Conservation (phyloP, 2,888 invertebrate species). For the Ectemnius lituratus region DNA sequence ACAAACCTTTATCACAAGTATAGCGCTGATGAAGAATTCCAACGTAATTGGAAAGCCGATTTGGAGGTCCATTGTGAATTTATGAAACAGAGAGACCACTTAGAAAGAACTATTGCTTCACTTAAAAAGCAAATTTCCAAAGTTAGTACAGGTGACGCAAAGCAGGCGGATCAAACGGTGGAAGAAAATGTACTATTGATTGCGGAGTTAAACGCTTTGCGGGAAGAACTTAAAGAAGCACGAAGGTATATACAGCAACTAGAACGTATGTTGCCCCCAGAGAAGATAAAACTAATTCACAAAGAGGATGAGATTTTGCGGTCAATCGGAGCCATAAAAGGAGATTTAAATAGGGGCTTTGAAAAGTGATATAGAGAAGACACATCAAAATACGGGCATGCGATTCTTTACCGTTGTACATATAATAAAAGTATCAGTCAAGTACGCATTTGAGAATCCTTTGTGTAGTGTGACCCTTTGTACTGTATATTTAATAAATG, state of each 20-base stretch:
- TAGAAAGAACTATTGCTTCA: constrained; percentile 83
- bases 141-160: constrained; percentile 28
- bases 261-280: constrained; percentile 81
- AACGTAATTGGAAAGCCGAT: constrained; percentile 83
- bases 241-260: constrained; percentile 84
- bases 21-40: constrained; percentile 84
- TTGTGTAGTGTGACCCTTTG: too few relatives aligned
- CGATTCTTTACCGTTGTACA: too few relatives aligned
- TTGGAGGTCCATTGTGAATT: constrained; percentile 87
- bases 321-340: too few relatives aligned
- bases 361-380: too few relatives aligned
- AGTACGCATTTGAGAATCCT: too few relatives aligned
- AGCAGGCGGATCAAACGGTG: constrained; percentile 76
- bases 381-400: too few relatives aligned
- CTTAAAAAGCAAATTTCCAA: constrained; percentile 77
- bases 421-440: too few relatives aligned
- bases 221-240: constrained; percentile 84
- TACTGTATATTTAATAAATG: too few relatives aligned
- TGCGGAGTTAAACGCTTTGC: constrained; percentile 87
- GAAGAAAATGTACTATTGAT: constrained; percentile 88
- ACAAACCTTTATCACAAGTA: constrained; percentile 84
- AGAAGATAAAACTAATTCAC: too few relatives aligned
- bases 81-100: constrained; percentile 88
- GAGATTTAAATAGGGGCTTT: too few relatives aligned
- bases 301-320: too few relatives aligned